Evolutionary conservation across 2,888 invertebrate species (phyloP).

Genomic region (Onthophagus sagittarius): DNA sequence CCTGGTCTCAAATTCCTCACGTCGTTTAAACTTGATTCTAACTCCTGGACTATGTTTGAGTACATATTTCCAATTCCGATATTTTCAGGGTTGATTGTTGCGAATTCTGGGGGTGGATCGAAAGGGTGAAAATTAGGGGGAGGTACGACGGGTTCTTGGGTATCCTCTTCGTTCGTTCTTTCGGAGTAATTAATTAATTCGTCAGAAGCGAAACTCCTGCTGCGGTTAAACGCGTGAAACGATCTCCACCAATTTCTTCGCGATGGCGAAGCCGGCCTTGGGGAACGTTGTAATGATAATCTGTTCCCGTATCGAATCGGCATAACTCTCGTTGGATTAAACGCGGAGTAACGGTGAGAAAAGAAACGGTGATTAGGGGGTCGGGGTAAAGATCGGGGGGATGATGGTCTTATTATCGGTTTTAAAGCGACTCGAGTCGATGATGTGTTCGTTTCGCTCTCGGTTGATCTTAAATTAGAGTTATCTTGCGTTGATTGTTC

Average conservation of each 20-base stretch:
- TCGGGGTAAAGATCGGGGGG: conserved; percentile 19
- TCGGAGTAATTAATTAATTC: conserved; percentile 46
- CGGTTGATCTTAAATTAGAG: neutral
- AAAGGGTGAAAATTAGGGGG: conserved; percentile 33
- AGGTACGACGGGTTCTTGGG: conserved; percentile 18
- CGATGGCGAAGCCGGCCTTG: conserved; percentile 26
- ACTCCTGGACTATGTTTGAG: conserved; percentile 44
- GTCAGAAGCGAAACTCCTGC: conserved; percentile 35
- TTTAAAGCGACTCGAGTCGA: neutral
- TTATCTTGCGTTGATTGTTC: conserved; percentile 33
- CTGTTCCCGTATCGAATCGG: conserved; percentile 28
- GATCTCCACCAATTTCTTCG: conserved; percentile 22
- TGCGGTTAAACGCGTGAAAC: conserved; percentile 15
- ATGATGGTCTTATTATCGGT: neutral
- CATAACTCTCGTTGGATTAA: conserved; percentile 42
- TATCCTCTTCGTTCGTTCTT: conserved; percentile 39
- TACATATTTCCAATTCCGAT: conserved; percentile 44
- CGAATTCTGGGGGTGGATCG: conserved; percentile 37
- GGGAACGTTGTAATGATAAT: neutral
- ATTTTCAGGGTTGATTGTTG: conserved; percentile 38
- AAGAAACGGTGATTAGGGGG: conserved; percentile 30
- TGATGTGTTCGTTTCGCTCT: neutral
- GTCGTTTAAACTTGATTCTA: conserved; percentile 44
- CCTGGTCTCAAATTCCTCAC: conserved; percentile 40
- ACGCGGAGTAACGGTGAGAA: conserved; percentile 41